Percentiles rank a stretch among this genome's conserved stretches.
Evolutionary conservation across 2,888 invertebrate genomes (phyloP).

Genomic region (Caenorhabditis panamensis): DNA sequence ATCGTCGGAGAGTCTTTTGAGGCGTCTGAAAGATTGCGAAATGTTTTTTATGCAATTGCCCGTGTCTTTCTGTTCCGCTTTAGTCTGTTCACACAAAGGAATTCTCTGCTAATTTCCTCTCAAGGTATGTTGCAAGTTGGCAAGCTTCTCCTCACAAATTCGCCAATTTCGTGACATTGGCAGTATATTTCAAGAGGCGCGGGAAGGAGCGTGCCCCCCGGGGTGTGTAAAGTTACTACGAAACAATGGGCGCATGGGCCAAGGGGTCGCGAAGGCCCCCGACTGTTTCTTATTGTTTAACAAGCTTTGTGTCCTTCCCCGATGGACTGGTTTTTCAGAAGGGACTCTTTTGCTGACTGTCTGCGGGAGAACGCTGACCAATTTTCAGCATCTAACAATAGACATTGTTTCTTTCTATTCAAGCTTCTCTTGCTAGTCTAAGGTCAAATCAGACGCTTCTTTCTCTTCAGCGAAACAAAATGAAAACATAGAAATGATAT

Average conservation of each 20-base stretch:
- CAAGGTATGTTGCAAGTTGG: not conserved
- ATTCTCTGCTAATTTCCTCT: not conserved
- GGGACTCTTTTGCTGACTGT: too few species aligned
- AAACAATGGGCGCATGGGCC: constrained; percentile 35
- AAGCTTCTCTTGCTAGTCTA: too few species aligned
- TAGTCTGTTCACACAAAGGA: not conserved
- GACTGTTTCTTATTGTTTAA: constrained; percentile 58
- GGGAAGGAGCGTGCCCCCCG: not conserved
- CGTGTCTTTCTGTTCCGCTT: not conserved
- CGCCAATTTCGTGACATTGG: constrained; percentile 28
- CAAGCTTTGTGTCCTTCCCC: constrained; percentile 31
- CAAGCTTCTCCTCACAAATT: constrained; percentile 6
- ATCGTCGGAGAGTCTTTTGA: constrained; percentile 67
- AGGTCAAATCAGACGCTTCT: constrained; percentile 6
- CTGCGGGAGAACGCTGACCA: constrained; percentile 17
- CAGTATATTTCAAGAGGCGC: constrained; percentile 16
- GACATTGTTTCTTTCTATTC: constrained; percentile 9
- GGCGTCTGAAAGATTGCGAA: constrained; percentile 47
- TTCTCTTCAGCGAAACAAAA: too few species aligned
- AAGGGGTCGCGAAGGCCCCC: not conserved
- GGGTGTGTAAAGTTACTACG: constrained; percentile 48
- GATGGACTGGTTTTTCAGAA: not conserved
- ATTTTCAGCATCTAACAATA: constrained; percentile 23
- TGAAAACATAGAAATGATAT: too few species aligned
- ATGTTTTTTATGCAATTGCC: not conserved